Evolutionary conservation across 2,888 invertebrate species (phyloP), one percentile per base, ranked within the genome.

Genomic region (Dicroscelio sp.): DNA sequence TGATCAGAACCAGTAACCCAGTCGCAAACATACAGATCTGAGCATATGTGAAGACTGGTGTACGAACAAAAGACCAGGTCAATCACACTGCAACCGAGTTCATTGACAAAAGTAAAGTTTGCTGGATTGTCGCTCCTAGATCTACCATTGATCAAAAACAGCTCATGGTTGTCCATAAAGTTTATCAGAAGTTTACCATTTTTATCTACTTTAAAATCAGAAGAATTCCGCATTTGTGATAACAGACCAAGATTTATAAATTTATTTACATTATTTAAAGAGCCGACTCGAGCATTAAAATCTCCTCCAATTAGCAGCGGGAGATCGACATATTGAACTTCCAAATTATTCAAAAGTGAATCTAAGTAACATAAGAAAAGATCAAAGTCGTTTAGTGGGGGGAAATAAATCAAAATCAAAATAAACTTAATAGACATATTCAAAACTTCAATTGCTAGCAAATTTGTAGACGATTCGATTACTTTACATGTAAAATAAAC

Each of bases 371-470:
- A n/a, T n/a, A 58, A 23, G 23, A 58, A 58, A 10, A 23, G 23
- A n/a, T 58, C 58, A 58, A 58, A 58, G n/a, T 58, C 58, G 58
- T n/a, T 58, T 20, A 58, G 58, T n/a, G 58, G 58, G 25, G 58
- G 58, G 25, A 10, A 58, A 23, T 58, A 58, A 10, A 58, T 6
- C 1, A 23, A n/a, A 10, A 58, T 58, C 25, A 58, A 23, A 23
- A 58, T 58, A 58, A 58, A 58, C 17, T 58, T 58, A 23, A 10
- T 23, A 17, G 58, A 23, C n/a, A 23, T 1, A 2, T 23, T 23
- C 3, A 23, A 10, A 10, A 58, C 25, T 20, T 23, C 1, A 6
- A 58, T 12, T n/a, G 58, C n/a, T 58, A 58, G 10, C 17, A 58
- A 23, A 58, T 58, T 23, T n/a, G 10, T 10, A 23, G 17, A 10